Percentiles rank a stretch among this genome's conserved stretches.
These are phyloP conservation scores for Xestia ashworthii DNA, from an alignment of 2,888 invertebrate species.

Conservation along the genomic window DNA sequence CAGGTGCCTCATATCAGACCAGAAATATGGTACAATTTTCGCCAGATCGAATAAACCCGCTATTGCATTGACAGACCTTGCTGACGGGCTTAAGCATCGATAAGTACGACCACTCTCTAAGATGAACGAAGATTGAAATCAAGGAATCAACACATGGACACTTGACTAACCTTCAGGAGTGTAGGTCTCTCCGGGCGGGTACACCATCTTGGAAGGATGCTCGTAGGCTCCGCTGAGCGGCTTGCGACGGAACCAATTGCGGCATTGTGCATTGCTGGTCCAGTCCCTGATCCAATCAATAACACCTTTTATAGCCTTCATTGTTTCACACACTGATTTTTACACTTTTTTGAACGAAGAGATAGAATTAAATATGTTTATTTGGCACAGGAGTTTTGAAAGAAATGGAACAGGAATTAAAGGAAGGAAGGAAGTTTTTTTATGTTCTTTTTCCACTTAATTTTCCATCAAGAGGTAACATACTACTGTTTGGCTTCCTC, in stretches of 20 bases:
- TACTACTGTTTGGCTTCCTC: constrained; percentile 42
- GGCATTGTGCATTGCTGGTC: constrained; percentile 97
- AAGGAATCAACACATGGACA: not conserved
- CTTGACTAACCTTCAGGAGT: constrained; percentile 92
- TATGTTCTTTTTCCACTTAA: constrained; percentile 9
- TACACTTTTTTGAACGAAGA: constrained; percentile 7
- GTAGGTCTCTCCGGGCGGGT: constrained; percentile 95
- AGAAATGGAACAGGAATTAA: not conserved
- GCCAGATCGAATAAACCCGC: not conserved
- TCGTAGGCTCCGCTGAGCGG: constrained; percentile 96
- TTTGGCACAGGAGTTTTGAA: not conserved
- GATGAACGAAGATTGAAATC: not conserved
- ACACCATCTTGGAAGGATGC: constrained; percentile 98
- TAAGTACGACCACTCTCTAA: not conserved
- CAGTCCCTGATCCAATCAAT: constrained; percentile 92
- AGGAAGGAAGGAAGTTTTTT: not conserved
- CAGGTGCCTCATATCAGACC: not conserved
- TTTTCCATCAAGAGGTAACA: constrained; percentile 37
- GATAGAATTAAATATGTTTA: not conserved
- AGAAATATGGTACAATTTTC: not conserved
- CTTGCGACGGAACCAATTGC: constrained; percentile 96
- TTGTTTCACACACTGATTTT: constrained; percentile 7
- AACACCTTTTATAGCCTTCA: constrained; percentile 56
- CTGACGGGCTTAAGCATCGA: not conserved
- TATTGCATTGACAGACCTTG: not conserved